These are phyloP conservation scores for Lamellibrachia satsuma DNA, from an alignment of 2,888 invertebrate species.

Conservation along the genomic window DNA sequence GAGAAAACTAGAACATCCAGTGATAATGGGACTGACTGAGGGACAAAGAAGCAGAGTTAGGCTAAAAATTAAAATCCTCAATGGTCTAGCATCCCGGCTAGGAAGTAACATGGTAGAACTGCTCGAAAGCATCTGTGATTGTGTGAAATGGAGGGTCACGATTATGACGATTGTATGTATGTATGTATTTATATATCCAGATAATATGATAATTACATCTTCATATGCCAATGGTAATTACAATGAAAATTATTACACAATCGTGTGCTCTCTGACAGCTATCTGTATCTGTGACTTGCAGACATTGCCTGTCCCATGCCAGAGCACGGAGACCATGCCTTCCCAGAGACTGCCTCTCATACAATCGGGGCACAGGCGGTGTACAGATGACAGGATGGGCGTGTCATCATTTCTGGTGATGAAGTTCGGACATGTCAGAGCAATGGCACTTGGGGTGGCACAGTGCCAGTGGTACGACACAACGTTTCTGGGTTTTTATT, in stretches of 20 bases:
- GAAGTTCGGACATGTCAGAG: neutral
- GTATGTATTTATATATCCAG: too few relatives aligned
- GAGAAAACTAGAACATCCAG: too few relatives aligned
- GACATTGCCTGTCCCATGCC: neutral
- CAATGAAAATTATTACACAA: neutral
- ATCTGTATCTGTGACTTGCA: neutral
- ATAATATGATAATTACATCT: too few relatives aligned
- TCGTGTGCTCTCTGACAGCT: neutral
- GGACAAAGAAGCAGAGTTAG: too few relatives aligned
- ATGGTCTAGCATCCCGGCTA: too few relatives aligned
- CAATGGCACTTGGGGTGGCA: neutral
- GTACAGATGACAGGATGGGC: neutral
- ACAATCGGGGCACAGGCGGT: neutral
- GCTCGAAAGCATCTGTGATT: too few relatives aligned
- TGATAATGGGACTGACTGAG: too few relatives aligned
- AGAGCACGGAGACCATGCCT: neutral
- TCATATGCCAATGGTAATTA: too few relatives aligned
- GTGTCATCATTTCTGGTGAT: neutral
- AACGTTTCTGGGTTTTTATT: neutral
- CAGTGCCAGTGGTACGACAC: neutral
- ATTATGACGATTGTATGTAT: too few relatives aligned
- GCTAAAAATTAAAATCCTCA: too few relatives aligned
- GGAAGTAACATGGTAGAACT: too few relatives aligned
- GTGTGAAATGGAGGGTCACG: too few relatives aligned
- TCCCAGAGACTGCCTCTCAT: neutral